Conservation (phyloP, 2,888 invertebrate species). For the Escarpia spicata region DNA sequence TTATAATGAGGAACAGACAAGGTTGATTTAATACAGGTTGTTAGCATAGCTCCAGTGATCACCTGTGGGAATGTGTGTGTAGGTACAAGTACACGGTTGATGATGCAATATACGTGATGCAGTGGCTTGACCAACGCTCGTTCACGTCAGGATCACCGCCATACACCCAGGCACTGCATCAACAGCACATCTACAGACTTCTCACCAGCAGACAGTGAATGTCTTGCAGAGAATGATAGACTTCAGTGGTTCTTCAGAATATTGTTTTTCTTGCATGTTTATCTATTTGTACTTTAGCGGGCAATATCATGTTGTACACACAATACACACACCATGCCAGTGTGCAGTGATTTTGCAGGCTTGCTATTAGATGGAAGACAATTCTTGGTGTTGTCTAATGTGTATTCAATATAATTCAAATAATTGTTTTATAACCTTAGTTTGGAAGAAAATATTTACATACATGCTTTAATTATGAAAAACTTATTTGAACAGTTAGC, state of each 20-base stretch:
- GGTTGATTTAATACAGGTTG: background rate
- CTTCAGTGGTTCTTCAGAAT: background rate
- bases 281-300: background rate
- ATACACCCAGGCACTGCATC: background rate
- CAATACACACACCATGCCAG: background rate
- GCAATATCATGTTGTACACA: background rate
- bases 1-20: too few species aligned
- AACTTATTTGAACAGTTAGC: too few species aligned
- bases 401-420: background rate
- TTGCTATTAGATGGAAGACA: background rate
- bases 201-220: background rate
- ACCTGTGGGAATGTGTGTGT: background rate
- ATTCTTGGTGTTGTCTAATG: background rate
- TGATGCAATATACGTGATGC: background rate
- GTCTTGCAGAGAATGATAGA: background rate
- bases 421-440: background rate
- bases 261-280: background rate
- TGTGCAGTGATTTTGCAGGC: background rate
- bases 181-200: background rate
- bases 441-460: background rate
- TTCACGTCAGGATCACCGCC: background rate
- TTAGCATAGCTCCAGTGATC: background rate
- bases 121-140: background rate
- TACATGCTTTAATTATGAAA: background rate
- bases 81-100: background rate